Evolutionary conservation across 2,797 vertebrate genomes (phyloP).

Genomic region (Hyperoplus lanceolatus): DNA sequence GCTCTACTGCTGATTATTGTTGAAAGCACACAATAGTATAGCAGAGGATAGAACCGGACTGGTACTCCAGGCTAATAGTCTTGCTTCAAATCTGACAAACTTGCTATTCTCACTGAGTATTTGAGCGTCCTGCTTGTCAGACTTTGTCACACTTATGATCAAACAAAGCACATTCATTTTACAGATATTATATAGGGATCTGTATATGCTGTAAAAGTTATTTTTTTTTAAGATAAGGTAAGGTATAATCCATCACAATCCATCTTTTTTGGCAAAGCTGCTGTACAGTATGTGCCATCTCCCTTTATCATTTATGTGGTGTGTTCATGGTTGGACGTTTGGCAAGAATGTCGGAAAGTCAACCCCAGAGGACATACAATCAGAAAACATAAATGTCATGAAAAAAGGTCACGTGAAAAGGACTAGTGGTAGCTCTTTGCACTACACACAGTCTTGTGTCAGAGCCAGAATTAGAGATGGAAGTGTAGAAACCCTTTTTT

Average conservation of each 20-base stretch:
- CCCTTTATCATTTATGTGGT: background rate
- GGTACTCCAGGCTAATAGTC: background rate
- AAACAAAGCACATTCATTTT: slow-evolving; percentile 98
- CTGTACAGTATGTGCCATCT: too few species aligned
- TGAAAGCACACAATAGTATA: background rate
- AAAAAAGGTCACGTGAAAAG: background rate
- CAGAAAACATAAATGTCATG: too few species aligned
- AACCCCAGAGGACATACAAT: background rate
- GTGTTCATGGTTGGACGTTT: background rate
- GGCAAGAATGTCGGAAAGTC: background rate
- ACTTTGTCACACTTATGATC: slow-evolving; percentile 99
- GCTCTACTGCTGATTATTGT: background rate
- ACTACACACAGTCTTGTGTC: background rate
- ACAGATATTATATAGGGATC: too few species aligned
- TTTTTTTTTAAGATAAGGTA: too few species aligned
- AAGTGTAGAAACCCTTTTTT: background rate
- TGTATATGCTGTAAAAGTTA: too few species aligned
- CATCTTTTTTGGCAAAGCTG: background rate
- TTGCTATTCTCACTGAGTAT: slow-evolving; percentile 90
- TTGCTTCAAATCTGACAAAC: too few species aligned
- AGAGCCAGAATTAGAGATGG: background rate
- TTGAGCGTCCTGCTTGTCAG: slow-evolving; percentile 99
- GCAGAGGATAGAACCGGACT: background rate
- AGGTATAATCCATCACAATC: background rate
- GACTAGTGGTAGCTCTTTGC: background rate